Base-by-base conservation (phyloP, 2,888 invertebrate species). In the Trissolcus japonicus region DNA sequence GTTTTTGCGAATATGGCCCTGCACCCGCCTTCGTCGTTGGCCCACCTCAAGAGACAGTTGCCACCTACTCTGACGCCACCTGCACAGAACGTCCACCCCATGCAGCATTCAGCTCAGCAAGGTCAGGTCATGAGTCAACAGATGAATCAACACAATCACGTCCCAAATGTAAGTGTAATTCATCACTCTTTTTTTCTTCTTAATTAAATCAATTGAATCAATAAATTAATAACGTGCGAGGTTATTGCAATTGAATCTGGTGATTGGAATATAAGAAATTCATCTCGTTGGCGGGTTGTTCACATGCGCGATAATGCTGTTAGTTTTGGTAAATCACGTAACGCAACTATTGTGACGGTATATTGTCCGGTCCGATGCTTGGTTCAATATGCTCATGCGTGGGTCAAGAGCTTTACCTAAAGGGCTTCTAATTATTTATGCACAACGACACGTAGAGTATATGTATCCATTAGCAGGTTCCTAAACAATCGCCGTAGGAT, bases 1-100 rank as follows among this genome's bases (percentile, higher is more conserved):
- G 95, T 96, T 85, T 96, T 96, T 88, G 96, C 96, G 62, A 95
- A 94, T 89, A 94, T 96, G 94, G 94, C 95, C 7, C 94, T 94
- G 88, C 95, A 95, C 89, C 96, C 97, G 73, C 94, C 92, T 3
- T 88, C 90, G 53, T 94, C 95, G 76, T 91, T 96, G 73, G 94
- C 95, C 54, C 95, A 96, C 85, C 91, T 94, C 71, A 94, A 94
- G 87, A 90, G 94, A 80, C 94, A 94, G 88, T 92, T 89, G 73
- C 87, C 89, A 9, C 87, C 88, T 40, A 87, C 87, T 63, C 86
- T 88, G 16, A 86, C 88, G 56, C 86, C 87, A 21, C 86, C 87
- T 16, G 85, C 85, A 50, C 88, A 85, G 69, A 86, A 78, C 60
- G 80, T 88, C 50, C 87, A 87, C 80, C 85, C 86, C 17, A 81